A percentile compares a stretch with the other conserved stretches of the same genome.
Conservation (phyloP, 2,113 vertebrate species). For the Amblyornis subalaris region DNA sequence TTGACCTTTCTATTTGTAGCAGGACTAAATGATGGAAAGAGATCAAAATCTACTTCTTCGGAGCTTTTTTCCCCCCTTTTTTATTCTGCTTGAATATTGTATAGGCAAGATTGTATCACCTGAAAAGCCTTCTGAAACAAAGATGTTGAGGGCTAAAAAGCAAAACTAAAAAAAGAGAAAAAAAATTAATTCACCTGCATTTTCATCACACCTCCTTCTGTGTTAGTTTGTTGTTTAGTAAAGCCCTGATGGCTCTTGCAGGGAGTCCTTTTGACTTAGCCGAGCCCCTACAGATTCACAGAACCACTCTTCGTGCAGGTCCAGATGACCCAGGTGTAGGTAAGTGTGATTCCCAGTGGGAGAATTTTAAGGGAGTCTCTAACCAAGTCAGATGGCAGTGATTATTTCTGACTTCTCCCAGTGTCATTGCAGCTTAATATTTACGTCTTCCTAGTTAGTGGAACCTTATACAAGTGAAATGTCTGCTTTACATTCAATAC, state of each 20-base stretch:
- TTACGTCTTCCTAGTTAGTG: neutral
- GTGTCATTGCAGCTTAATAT: neutral
- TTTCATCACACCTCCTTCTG: neutral
- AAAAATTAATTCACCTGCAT: neutral
- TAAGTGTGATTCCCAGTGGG: neutral
- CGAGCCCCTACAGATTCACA: neutral
- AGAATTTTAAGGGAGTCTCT: neutral
- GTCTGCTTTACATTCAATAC: neutral
- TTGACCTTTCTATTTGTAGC: neutral
- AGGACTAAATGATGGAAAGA: neutral
- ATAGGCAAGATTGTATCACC: neutral
- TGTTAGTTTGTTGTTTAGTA: neutral
- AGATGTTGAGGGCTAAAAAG: neutral
- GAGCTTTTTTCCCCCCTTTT: neutral
- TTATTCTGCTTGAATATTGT: neutral
- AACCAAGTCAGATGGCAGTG: neutral
- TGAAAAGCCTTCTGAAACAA: neutral
- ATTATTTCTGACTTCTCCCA: neutral
- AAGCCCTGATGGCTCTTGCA: neutral
- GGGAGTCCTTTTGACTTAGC: neutral
- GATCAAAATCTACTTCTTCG: neutral
- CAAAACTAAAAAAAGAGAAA: fast-evolving
- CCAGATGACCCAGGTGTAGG: neutral
- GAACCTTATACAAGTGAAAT: neutral
- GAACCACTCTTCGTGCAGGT: neutral